A percentile compares a stretch with the other conserved stretches of the same genome.
These are phyloP conservation scores for Danionella cerebrum DNA, from an alignment of 2,113 vertebrate species.

Conservation along the genomic window DNA sequence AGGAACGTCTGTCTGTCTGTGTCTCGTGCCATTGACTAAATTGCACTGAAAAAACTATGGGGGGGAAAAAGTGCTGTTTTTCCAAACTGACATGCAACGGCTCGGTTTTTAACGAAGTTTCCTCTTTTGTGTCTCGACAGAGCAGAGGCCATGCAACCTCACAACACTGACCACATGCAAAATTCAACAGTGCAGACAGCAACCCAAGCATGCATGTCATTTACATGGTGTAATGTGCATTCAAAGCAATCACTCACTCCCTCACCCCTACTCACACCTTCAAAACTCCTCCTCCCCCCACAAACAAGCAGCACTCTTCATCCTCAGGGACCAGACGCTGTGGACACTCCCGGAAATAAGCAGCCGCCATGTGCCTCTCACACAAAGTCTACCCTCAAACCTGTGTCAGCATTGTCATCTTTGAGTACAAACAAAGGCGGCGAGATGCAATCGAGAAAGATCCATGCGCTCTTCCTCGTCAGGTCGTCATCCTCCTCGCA, in stretches of 20 bases:
- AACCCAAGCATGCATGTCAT: conserved; percentile 43
- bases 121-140: conserved; percentile 9
- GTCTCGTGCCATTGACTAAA: conserved; percentile 20
- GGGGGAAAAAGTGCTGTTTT: background rate
- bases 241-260: conserved; percentile 32
- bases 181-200: conserved; percentile 38
- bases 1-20: background rate
- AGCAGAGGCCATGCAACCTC: conserved; percentile 17
- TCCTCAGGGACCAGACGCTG: conserved; percentile 51
- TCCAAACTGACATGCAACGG: conserved; percentile 24
- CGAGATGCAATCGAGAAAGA: background rate
- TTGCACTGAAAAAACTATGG: conserved; percentile 5
- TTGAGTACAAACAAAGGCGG: conserved; percentile 12
- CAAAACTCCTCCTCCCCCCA: conserved; percentile 53
- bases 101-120: conserved; percentile 31
- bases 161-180: conserved; percentile 21
- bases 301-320: conserved; percentile 52
- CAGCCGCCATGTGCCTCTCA: conserved; percentile 37
- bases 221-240: conserved; percentile 32
- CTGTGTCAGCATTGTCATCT: conserved; percentile 51
- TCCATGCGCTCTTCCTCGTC: conserved; percentile 30
- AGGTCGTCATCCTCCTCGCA: conserved; percentile 1
- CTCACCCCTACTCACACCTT: conserved; percentile 44
- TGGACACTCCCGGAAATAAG: conserved; percentile 63
- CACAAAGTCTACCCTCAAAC: conserved; percentile 43